Evolutionary conservation across 2,113 vertebrate species (phyloP), one percentile per base, ranked within the genome.

Genomic region (Megaceryle torquata): DNA sequence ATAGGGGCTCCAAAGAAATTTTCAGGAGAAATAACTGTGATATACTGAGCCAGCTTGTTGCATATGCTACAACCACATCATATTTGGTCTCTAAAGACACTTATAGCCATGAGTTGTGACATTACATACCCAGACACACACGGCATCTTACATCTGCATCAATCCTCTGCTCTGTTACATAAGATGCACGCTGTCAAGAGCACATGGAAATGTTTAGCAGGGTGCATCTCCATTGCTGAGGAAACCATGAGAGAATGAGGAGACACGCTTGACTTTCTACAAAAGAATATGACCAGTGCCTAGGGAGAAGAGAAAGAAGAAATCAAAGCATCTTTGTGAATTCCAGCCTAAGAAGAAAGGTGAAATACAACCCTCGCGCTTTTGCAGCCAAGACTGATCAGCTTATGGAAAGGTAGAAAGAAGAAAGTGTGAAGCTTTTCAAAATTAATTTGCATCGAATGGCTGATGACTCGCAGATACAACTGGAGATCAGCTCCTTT

Each of bases 81-180:
- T 13, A 9, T 39, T 2, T 26, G 59, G 18, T 48, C 71, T 41
- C 46, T 28, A 12, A 0, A 37, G 84, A 65, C 72, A 92, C 29
- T 54, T 39, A 25, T 20, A 72, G 59, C 37, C 22, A n/a, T 1
- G 6, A 82, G 14, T 0, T 67, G 41, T 33, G 60, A 46, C 41
- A 53, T 61, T 15, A n/a, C 14, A 25, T 1, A 39, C 7, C 11
- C 2, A 28, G 7, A 20, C 26, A 64, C 1, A 39, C 14, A 26
- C 19, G 81, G 63, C 43, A 59, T 7, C 74, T 39, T 20, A 44
- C 16, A 50, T 16, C 43, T 60, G 56, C 53, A 75, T 2, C 3
- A 4, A 5, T 5, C 41, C 39, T 28, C 24, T 3, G 24, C 28
- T n/a, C 63, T 86, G 59, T 17, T 56, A 15, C 17, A 0, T 1